These are phyloP conservation scores for Burhinus oedicnemus DNA, from an alignment of 2,113 vertebrate genomes.

Conservation along the genomic window DNA sequence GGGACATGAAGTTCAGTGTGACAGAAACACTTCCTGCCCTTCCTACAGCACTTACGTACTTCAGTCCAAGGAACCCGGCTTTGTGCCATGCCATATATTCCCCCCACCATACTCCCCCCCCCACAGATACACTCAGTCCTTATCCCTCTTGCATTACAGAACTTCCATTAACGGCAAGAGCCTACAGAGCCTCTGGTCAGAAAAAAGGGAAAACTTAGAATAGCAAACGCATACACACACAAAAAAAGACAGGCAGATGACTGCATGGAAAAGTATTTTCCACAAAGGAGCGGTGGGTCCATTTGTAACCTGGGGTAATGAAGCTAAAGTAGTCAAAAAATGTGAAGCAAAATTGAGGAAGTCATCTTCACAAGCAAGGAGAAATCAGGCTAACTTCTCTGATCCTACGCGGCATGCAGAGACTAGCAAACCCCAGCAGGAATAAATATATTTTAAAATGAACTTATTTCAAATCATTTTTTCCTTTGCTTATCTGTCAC, in stretches of 20 bases:
- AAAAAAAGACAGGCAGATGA: neutral
- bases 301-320: neutral
- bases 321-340: neutral
- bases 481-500: neutral
- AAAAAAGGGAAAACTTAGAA: neutral
- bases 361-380: neutral
- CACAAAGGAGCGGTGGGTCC: neutral
- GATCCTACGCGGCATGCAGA: neutral
- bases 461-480: constrained; percentile 3
- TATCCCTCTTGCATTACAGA: neutral
- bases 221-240: neutral
- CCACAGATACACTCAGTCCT: neutral
- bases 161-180: neutral
- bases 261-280: neutral
- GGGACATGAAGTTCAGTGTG: neutral
- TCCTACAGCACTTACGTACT: neutral
- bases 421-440: neutral
- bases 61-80: neutral
- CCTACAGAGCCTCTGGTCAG: neutral
- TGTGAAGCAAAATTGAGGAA: neutral
- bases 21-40: neutral
- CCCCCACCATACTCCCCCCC: rapidly evolving
- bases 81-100: neutral
- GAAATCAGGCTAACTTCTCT: neutral
- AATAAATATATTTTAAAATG: neutral